A percentile compares a stretch with the other conserved stretches of the same genome.
Conservation (phyloP, 2,797 vertebrate species). For the Anas bernieri region DNA sequence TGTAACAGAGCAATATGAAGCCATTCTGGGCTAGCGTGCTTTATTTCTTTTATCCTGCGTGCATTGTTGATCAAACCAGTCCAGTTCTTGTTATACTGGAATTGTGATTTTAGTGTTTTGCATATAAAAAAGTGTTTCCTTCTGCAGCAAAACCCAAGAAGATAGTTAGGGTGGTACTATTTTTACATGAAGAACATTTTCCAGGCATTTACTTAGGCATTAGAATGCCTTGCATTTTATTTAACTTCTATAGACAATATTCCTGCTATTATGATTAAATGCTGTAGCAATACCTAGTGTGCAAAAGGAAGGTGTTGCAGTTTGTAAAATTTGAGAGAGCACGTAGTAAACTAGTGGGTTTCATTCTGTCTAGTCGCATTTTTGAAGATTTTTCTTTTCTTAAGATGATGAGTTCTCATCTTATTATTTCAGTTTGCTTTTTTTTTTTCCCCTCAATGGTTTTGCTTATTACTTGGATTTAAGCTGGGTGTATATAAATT, state of each 20-base stretch:
- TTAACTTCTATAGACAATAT: neutral
- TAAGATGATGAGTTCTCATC: neutral
- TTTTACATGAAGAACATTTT: neutral
- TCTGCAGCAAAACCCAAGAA: neutral
- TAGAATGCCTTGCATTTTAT: neutral
- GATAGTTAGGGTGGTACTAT: neutral
- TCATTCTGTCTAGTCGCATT: neutral
- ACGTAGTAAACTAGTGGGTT: neutral
- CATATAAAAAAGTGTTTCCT: neutral
- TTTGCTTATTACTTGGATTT: neutral
- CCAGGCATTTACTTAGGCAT: neutral
- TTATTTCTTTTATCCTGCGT: neutral
- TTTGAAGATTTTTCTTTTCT: neutral
- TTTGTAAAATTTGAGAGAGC: neutral
- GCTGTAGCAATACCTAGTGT: neutral
- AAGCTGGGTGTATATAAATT: neutral
- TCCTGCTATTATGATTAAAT: neutral
- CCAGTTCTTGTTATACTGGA: neutral
- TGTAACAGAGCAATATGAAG: rapidly evolving
- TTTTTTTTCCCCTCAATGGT: neutral
- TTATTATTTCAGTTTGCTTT: neutral
- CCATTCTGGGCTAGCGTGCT: rapidly evolving
- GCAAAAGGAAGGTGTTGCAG: neutral
- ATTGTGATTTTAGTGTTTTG: neutral
- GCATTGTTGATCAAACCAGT: neutral